Evolutionary conservation across 1,140 invertebrate genomes (phyloP), one percentile per base, ranked within the genome.

Genomic region (Argopecten irradians): DNA sequence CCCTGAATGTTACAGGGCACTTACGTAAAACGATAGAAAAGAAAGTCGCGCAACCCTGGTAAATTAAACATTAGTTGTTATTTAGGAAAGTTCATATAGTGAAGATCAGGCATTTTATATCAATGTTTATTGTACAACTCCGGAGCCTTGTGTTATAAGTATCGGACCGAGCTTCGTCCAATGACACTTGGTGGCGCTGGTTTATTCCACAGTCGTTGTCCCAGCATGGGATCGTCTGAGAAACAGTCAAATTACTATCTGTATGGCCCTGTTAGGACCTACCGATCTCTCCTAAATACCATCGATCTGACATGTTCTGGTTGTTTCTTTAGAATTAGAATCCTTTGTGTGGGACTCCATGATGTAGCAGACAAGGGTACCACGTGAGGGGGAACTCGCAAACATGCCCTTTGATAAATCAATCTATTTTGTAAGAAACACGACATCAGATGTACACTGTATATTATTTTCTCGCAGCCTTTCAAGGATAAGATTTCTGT

Each of bases 181-280:
- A 5, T 71, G n/a, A 71, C 55, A 28, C 2, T n/a, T 28, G 55
- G 8, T 71, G n/a, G 55, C 28, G 22, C 13, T 11, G 22, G 55
- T 71, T 28, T 5, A 71, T 28, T 28, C 5, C 22, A 71, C n/a
- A 71, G 28, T 71, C 55, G 55, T n/a, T 71, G 55, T 28, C 55
- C n/a, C 55, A 71, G 55, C 55, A 28, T 71, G 55, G 28, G n/a
- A 71, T 71, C 55, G 55, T 71, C 55, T 71, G n/a, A n/a, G n/a
- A 28, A 28, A 71, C 55, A 28, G 28, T n/a, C 5, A 71, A 71
- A 71, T 71, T 28, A 46, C 8, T 5, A 46, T 46, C 22, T 71
- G 16, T 28, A n/a, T 71, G 19, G 43, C 22, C 19, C 19, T 46
- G 43, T 16, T 3, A 46, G n/a, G 55, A 3, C 55, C 22, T 71